Percentiles rank a stretch among this genome's conserved stretches.
Evolutionary conservation across 2,888 invertebrate genomes (phyloP).

Genomic region (Hetaerina titia): DNA sequence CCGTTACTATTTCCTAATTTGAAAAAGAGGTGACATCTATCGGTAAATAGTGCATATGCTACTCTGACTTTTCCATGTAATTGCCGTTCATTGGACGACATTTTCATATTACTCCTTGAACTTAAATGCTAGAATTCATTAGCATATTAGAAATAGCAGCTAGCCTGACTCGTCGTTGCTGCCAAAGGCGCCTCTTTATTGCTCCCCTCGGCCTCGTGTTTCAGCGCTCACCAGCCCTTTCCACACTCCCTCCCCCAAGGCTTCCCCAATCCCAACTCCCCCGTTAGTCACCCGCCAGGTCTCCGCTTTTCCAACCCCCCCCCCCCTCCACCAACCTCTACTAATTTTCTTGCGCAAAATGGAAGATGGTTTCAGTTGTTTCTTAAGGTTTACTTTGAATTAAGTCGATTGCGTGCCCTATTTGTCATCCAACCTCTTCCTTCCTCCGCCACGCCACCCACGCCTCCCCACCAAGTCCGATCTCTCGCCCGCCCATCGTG

Average conservation of each 20-base stretch:
- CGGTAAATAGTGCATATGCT: too few relatives aligned
- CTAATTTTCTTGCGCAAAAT: not conserved
- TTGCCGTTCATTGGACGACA: too few relatives aligned
- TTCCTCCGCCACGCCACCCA: not conserved
- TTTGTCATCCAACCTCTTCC: not conserved
- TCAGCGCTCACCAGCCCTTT: not conserved
- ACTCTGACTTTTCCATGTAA: too few relatives aligned
- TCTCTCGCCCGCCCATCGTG: not conserved
- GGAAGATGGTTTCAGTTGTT: not conserved
- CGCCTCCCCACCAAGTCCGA: not conserved
- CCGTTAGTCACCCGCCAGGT: not conserved
- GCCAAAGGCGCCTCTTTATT: not conserved
- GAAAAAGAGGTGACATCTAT: too few relatives aligned
- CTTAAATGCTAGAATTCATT: too few relatives aligned
- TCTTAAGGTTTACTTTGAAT: not conserved
- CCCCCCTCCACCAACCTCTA: not conserved
- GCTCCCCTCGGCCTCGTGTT: not conserved
- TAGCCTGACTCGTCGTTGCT: not conserved
- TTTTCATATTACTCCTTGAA: too few relatives aligned
- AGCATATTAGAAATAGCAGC: too few relatives aligned
- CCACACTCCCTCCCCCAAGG: not conserved
- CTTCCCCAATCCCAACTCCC: not conserved
- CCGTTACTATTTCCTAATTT: too few relatives aligned
- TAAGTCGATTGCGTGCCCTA: not conserved
- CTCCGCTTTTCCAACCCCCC: not conserved